Evolutionary conservation across 2,888 invertebrate species (phyloP), one percentile per base, ranked within the genome.

Genomic region (Tricholauxania praeusta): DNA sequence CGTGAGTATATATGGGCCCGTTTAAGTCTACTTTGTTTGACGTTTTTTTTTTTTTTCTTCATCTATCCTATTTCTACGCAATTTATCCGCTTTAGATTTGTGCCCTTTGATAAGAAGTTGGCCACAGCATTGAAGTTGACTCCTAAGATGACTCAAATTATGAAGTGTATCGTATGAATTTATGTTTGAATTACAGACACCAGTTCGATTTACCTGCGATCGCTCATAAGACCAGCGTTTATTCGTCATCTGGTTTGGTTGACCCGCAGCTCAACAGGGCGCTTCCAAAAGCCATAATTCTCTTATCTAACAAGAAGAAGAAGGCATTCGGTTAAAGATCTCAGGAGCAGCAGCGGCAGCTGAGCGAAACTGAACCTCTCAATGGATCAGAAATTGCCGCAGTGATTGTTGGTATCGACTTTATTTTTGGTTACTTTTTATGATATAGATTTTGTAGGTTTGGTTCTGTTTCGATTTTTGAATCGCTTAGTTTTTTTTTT

Each of bases 171-270:
- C 39, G 39, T 39, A 39, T 39, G 39, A 81, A 80, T 80, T 81
- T 82, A 82, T 82, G 80, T 77, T 77, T 78, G 80, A 82, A 82
- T 81, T 81, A 79, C 79, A 75, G 66, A 72, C 71, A 72, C 66
- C 67, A 47, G 0, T 39, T 49, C 28, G 28, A 64, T 22, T 49
- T 64, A 51, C 64, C 64, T 64, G 64, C 12, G 19, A 19, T 22
- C 64, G 51, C 64, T 22, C 39, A 39, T 39, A 15, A 10, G 19
- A n/a, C 62, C 62, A 62, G 64, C 64, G n/a, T n/a, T 51, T 51
- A 28, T 64, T 51, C 64, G 64, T 64, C 64, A 64, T 14, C 49
- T 64, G 64, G 28, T 8, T 49, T 12, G 22, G 39, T 39, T 22
- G 22, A 22, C 67, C 39, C 67, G 19, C 68, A 75, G 78, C 76